Evolutionary conservation across 2,888 invertebrate genomes (phyloP), one percentile per base, ranked within the genome.

Genomic region (Blera fallax): DNA sequence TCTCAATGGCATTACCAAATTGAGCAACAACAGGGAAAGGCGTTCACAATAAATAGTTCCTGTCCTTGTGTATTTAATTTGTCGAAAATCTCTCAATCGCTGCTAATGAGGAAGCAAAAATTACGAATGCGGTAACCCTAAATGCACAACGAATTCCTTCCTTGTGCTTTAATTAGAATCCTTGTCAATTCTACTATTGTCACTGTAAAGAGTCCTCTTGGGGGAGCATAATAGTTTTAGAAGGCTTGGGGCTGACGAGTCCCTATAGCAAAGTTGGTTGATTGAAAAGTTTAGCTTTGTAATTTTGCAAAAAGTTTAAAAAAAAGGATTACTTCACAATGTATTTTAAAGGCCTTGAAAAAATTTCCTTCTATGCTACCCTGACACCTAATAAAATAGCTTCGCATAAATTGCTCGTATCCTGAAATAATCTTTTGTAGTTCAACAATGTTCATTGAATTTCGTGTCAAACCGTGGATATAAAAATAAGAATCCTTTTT

Each of bases 371-470:
- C 14, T 5, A 45, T 45, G 29, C 4, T 18, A 7, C 3, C n/a
- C 27, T 16, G 62, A 16, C 43, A 27, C 27, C 27, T 29, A 27
- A 43, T 43, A 62, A 43, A 43, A 62, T 62, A 2, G 2, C 10
- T 27, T 18, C 27, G 10, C 11, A 16, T 10, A 62, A 27, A 43
- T 43, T 24, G 5, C 16, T 14, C 21, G 14, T 14, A 56, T 60
- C 50, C 48, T 60, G 34, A 60, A 60, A 48, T 32, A 50, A 29
- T 73, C 62, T 29, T 52, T 73, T 64, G 73, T 64, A 43, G 7
- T 21, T 52, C 43, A 73, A 73, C 62, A 64, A 73, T 73, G 40
- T 43, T 43, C 73, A 73, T 73, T 73, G 73, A 73, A 73, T 43
- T 50, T 52, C 32, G 52, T 64, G 62, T 54, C 73, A 73, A 73